phyloP scores from a whole-genome alignment of 1,140 invertebrate genomes.

The Diorhabda sublineata region DNA sequence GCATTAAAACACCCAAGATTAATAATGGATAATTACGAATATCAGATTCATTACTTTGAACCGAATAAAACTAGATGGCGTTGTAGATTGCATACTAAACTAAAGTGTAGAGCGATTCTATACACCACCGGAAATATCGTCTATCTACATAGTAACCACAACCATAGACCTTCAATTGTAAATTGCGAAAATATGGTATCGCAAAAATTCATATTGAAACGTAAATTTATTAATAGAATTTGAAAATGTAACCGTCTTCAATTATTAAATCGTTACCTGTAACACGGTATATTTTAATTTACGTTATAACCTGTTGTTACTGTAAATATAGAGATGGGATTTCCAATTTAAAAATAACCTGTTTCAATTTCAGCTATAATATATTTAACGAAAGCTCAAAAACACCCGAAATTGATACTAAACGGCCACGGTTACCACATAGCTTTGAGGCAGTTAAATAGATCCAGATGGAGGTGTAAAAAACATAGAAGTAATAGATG shows the following conservation, averaged over 20 bases:
- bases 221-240: too few species aligned
- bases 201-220: not conserved
- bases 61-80: constrained; percentile 28
- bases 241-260: too few species aligned
- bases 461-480: constrained; percentile 32
- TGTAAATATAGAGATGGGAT: not conserved
- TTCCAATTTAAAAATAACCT: too few species aligned
- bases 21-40: constrained; percentile 27
- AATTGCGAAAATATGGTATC: constrained; percentile 8
- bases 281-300: too few species aligned
- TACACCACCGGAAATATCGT: constrained; percentile 27
- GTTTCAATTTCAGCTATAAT: constrained; percentile 26
- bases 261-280: too few species aligned
- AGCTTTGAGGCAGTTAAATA: constrained; percentile 21
- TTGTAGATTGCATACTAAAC: constrained; percentile 22
- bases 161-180: constrained; percentile 20
- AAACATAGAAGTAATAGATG: constrained; percentile 27
- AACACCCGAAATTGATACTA: constrained; percentile 30
- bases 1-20: constrained; percentile 29
- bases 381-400: constrained; percentile 26
- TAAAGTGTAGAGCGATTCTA: constrained; percentile 26
- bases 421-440: constrained; percentile 14
- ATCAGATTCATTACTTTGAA: constrained; percentile 26
- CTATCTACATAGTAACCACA: constrained; percentile 25
- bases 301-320: too few species aligned